Base-by-base conservation (phyloP, 1,140 invertebrate genomes). In the Leptinotarsa defecta region DNA sequence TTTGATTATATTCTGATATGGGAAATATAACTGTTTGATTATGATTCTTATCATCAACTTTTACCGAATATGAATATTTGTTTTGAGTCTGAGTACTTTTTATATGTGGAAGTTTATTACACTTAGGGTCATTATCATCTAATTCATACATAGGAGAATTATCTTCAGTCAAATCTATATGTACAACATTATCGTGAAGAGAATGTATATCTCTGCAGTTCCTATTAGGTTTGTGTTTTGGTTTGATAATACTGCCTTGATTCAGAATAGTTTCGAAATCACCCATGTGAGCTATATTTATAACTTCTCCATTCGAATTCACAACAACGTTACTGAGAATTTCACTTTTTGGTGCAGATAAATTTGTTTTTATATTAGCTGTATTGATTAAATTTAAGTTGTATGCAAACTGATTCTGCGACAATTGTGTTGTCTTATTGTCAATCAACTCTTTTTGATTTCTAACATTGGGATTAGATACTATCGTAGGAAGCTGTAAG, bases 261-360 rank as follows among this genome's bases (percentile, higher is more conserved):
- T 75, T 77, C 17, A 78, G 74, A 22, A 80, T 69, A 17, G 77
- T 67, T 69, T 82, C 80, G 61, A 82, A 77, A 75, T 84, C 82
- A 15, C 80, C 76, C 73, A 79, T 73, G 61, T 82, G 82, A 24
- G 78, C 68, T 34, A 84, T 81, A 73, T 83, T 82, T 43, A 84
- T 78, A 70, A 84, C 82, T 75, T 84, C 83, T 0, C 82, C 82
- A 73, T 83, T 82, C 13, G 81, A 76, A 77, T 83, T 84, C 3
- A 84, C 80, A 34, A 81, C 73, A 20, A 84, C 80, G 74, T 83
- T 83, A 72, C 78, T 82, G 19, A 83, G 71, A 34, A 77, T 72
- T 65, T 83, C 82, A 19, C 63, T 73, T 77, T 83, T 83, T 64
- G 81, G 79, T 43, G 34, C 34, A 11, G 34, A 43, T 68, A 79